These are phyloP conservation scores for Falco berigora DNA, from an alignment of 2,797 vertebrate genomes.

Conservation along the genomic window DNA sequence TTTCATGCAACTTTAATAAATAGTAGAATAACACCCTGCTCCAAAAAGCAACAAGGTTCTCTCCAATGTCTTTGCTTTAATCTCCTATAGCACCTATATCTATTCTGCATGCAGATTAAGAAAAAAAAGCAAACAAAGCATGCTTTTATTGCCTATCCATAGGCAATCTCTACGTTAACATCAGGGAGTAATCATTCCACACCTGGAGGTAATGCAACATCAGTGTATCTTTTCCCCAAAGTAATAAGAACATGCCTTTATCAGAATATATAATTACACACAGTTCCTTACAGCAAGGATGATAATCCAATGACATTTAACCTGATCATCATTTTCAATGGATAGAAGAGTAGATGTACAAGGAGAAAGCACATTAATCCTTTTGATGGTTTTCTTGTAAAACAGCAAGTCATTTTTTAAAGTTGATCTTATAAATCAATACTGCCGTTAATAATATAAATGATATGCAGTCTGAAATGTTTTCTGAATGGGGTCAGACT, in stretches of 20 bases:
- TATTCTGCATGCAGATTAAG: not conserved
- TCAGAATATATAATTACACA: not conserved
- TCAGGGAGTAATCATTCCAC: not conserved
- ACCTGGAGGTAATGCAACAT: conserved; percentile 17
- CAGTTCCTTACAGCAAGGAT: not conserved
- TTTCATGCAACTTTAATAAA: conserved; percentile 37
- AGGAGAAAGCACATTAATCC: conserved; percentile 4
- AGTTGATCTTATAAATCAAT: conserved; percentile 25
- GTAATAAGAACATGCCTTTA: not conserved
- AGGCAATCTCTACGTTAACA: not conserved
- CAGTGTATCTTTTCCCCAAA: not conserved
- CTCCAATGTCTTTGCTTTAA: not conserved
- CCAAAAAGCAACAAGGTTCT: not conserved
- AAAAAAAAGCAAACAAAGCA: not conserved
- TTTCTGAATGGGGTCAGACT: conserved; percentile 17
- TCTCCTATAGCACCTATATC: not conserved
- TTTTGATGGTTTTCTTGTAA: conserved; percentile 28
- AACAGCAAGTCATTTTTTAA: conserved; percentile 8
- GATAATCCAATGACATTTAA: not conserved
- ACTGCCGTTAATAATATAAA: not conserved
- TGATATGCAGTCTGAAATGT: not conserved
- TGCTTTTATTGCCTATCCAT: not conserved
- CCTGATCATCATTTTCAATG: not conserved
- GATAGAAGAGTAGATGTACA: not conserved
- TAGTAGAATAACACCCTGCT: not conserved